These are phyloP conservation scores for Bovichtus variegatus DNA, from an alignment of 2,797 vertebrate species.

Conservation along the genomic window DNA sequence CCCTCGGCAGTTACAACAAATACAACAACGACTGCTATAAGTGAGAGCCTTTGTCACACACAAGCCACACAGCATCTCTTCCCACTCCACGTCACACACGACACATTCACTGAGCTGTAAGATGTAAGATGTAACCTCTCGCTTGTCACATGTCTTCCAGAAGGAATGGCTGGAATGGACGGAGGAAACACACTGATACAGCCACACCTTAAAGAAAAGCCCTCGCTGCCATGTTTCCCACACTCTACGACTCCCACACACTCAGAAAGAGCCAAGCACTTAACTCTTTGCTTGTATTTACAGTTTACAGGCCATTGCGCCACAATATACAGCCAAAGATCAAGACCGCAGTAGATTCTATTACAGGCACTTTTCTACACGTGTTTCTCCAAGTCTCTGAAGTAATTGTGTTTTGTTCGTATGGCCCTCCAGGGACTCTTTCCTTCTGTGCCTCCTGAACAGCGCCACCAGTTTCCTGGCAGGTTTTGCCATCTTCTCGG, in stretches of 20 bases:
- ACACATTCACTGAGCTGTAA: slow-evolving; percentile 28
- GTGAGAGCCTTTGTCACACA: slow-evolving; percentile 76
- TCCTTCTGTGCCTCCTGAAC: slow-evolving; percentile 92
- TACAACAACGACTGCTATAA: slow-evolving; percentile 94
- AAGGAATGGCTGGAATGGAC: slow-evolving; percentile 80
- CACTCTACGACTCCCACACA: slow-evolving; percentile 50
- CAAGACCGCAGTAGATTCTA: slow-evolving; percentile 6
- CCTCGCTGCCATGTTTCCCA: slow-evolving; percentile 71
- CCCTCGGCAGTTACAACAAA: slow-evolving; percentile 95
- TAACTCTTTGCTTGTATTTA: slow-evolving; percentile 22
- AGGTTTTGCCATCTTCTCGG: slow-evolving; percentile 94
- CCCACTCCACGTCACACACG: slow-evolving; percentile 25
- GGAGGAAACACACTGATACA: slow-evolving; percentile 73
- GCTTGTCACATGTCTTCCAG: slow-evolving; percentile 55
- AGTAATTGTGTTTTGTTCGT: not conserved
- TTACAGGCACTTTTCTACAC: not conserved
- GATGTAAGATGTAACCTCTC: slow-evolving; percentile 41
- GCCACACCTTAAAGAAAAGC: slow-evolving; percentile 79
- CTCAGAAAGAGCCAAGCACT: slow-evolving; percentile 10
- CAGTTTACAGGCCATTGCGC: slow-evolving; percentile 14
- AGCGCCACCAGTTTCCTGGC: slow-evolving; percentile 93
- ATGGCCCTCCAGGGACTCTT: slow-evolving; percentile 86
- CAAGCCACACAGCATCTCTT: not conserved
- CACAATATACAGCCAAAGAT: slow-evolving; percentile 13
- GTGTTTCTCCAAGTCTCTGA: not conserved